These are phyloP conservation scores for Hippoglossus hippoglossus DNA, from an alignment of 2,797 vertebrate genomes.

Conservation along the genomic window DNA sequence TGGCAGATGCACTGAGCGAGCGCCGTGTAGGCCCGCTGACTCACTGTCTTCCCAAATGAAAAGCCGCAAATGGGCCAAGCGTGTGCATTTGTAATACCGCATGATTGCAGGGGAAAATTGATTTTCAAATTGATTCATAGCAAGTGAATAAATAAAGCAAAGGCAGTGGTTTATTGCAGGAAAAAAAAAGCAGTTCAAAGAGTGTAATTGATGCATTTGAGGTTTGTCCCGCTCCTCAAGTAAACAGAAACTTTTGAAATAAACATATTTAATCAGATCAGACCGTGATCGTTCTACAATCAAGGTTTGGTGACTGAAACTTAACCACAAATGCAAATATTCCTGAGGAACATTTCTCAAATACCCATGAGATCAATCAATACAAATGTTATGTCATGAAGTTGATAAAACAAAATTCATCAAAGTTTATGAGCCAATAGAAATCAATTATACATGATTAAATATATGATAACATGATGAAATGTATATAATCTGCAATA, in stretches of 20 bases:
- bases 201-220: background rate
- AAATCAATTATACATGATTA: no score
- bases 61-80: conserved; percentile 23
- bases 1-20: conserved; percentile 51
- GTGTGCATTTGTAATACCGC: conserved; percentile 4
- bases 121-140: background rate
- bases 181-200: background rate
- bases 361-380: background rate
- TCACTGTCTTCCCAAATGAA: conserved; percentile 52
- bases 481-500: no score
- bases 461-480: no score
- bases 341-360: background rate
- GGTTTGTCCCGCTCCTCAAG: background rate
- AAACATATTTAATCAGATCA: background rate
- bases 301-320: no score
- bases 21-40: conserved; percentile 33
- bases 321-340: background rate
- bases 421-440: no score
- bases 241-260: background rate
- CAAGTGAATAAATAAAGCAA: background rate
- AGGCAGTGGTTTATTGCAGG: background rate
- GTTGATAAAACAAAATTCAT: no score
- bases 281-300: background rate
- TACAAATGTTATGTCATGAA: no score
- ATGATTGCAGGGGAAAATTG: background rate